These are phyloP conservation scores for Myotis vivesi DNA, from an alignment of 2,797 vertebrate genomes.

Conservation along the genomic window DNA sequence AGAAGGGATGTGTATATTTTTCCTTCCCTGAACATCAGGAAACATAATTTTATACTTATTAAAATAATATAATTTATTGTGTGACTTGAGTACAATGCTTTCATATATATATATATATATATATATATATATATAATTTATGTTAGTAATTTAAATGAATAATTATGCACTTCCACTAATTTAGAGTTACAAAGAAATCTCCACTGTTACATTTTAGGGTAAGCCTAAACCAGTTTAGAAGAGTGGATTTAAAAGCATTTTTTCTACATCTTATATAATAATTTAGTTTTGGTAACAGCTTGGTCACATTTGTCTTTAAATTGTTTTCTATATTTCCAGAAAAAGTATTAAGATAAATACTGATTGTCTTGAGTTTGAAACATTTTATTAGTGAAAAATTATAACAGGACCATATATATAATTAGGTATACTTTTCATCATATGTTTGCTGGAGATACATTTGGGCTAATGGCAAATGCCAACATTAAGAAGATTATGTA, in stretches of 20 bases:
- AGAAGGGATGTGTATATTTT: background rate
- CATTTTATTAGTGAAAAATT: background rate
- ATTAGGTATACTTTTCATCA: background rate
- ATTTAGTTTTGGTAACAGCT: background rate
- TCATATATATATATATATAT: background rate
- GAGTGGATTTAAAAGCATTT: slow-evolving; percentile 39
- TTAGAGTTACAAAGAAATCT: background rate
- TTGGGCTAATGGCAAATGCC: background rate
- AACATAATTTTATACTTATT: background rate
- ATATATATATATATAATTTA: background rate
- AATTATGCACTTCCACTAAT: slow-evolving; percentile 25
- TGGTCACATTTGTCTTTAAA: background rate
- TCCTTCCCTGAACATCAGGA: background rate
- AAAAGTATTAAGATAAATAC: background rate
- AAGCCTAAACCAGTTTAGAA: slow-evolving; percentile 33
- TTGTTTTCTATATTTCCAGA: slow-evolving; percentile 8
- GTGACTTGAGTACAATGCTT: background rate
- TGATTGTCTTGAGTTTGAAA: background rate
- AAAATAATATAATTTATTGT: background rate
- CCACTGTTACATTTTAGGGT: slow-evolving; percentile 32
- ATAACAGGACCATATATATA: slow-evolving; percentile 2
- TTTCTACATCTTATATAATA: background rate
- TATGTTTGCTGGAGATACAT: background rate
- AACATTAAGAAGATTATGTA: background rate
- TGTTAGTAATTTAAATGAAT: background rate